These are phyloP conservation scores for Characodon lateralis DNA, from an alignment of 2,797 vertebrate genomes.

Conservation along the genomic window DNA sequence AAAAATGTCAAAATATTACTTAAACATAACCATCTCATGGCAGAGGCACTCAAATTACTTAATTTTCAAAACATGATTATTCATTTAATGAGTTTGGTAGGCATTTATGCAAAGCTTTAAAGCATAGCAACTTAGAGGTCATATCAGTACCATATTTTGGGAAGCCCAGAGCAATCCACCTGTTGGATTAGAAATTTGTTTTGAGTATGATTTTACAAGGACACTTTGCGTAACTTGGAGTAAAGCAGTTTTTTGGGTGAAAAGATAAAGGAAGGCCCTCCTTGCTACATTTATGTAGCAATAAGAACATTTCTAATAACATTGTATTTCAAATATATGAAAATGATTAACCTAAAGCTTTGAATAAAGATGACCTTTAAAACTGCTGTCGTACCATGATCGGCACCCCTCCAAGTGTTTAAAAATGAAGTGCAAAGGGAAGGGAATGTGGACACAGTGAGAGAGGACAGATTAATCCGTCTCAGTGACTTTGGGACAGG, in stretches of 20 bases:
- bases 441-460: slow-evolving; percentile 13
- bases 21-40: too few relatives aligned
- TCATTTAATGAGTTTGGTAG: too few relatives aligned
- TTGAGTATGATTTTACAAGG: not conserved
- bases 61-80: too few relatives aligned
- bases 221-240: not conserved
- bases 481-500: slow-evolving; percentile 68
- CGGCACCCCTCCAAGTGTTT: slow-evolving; percentile 31
- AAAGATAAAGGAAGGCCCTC: not conserved
- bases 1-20: too few relatives aligned
- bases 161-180: too few relatives aligned
- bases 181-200: not conserved
- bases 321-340: not conserved
- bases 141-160: too few relatives aligned
- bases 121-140: too few relatives aligned
- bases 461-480: slow-evolving; percentile 58
- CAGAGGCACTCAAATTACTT: too few relatives aligned
- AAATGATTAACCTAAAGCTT: too few relatives aligned
- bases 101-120: too few relatives aligned
- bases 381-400: slow-evolving; percentile 50
- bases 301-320: not conserved
- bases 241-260: not conserved
- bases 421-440: slow-evolving; percentile 14
- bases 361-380: slow-evolving; percentile 31
- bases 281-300: not conserved